phyloP scores from a whole-genome alignment of 2,113 vertebrate species.

The Carlito syrichta region DNA sequence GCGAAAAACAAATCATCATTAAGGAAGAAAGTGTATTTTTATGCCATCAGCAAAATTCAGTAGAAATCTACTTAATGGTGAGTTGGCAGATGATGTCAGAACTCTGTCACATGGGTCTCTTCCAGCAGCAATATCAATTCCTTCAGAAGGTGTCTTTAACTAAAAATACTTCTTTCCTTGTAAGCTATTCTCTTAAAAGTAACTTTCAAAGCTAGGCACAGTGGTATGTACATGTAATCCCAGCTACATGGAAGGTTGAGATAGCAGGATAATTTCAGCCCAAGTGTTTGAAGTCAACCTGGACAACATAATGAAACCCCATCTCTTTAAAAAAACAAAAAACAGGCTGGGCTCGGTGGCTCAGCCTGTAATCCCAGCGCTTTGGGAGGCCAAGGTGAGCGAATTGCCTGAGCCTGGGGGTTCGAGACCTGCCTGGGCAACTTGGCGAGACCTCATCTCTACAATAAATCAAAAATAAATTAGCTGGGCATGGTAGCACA shows the following conservation, averaged over 20 bases:
- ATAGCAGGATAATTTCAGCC: neutral
- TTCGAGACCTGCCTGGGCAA: too few species aligned
- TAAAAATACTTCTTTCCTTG: neutral
- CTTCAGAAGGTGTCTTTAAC: neutral
- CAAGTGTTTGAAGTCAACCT: neutral
- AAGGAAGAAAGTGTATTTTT: neutral
- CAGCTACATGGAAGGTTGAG: neutral
- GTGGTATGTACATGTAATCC: neutral
- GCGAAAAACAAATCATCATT: neutral
- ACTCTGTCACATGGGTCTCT: neutral
- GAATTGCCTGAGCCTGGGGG: too few species aligned
- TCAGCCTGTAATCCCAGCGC: too few species aligned
- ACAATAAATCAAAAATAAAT: too few species aligned
- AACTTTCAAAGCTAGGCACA: neutral
- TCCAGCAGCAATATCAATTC: neutral
- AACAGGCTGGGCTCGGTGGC: too few species aligned
- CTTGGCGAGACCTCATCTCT: too few species aligned
- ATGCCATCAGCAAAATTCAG: neutral
- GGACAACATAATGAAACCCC: neutral
- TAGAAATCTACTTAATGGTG: neutral
- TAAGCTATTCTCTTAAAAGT: neutral
- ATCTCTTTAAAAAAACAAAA: too few species aligned
- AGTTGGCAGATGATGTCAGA: neutral
- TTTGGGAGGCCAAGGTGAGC: too few species aligned
- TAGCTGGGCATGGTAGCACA: too few species aligned